These are phyloP conservation scores for Ips nitidus DNA, from an alignment of 1,140 invertebrate species.

Conservation along the genomic window DNA sequence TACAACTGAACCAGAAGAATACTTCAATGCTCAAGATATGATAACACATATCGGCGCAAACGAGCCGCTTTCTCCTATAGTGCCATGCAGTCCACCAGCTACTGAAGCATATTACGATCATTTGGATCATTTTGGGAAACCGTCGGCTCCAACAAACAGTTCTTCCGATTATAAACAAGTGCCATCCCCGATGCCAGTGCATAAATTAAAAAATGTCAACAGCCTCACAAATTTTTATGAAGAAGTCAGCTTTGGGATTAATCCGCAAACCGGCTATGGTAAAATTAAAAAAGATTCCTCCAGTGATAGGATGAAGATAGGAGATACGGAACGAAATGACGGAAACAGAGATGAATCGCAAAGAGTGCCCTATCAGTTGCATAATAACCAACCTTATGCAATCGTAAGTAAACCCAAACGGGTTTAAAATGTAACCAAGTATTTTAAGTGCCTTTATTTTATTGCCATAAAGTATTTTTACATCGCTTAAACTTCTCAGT, in stretches of 20 bases:
- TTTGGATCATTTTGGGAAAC: slow-evolving; percentile 67
- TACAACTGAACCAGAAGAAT: neutral
- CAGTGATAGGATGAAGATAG: slow-evolving; percentile 40
- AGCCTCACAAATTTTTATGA: slow-evolving; percentile 67
- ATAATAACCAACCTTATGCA: slow-evolving; percentile 76
- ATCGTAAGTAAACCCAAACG: slow-evolving; percentile 79
- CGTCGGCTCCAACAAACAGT: slow-evolving; percentile 51
- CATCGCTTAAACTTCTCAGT: slow-evolving; percentile 5
- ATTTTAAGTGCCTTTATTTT: neutral
- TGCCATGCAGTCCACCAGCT: neutral
- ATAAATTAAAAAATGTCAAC: slow-evolving; percentile 10
- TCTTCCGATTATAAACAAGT: slow-evolving; percentile 64
- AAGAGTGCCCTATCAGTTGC: slow-evolving; percentile 64
- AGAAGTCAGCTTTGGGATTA: slow-evolving; percentile 72
- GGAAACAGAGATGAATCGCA: slow-evolving; percentile 43
- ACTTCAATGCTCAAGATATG: neutral
- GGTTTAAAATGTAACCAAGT: slow-evolving; percentile 55
- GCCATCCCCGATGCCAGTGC: slow-evolving; percentile 53
- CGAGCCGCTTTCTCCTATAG: neutral
- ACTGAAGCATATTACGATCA: slow-evolving; percentile 64
- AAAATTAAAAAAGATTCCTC: slow-evolving; percentile 67
- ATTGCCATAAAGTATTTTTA: neutral
- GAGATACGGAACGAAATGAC: neutral
- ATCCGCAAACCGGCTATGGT: slow-evolving; percentile 76
- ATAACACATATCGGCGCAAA: neutral